A percentile compares a stretch with the other conserved stretches of the same genome.
phyloP scores from a whole-genome alignment of 1,140 invertebrate species.

The Drosophila quadrilineata region DNA sequence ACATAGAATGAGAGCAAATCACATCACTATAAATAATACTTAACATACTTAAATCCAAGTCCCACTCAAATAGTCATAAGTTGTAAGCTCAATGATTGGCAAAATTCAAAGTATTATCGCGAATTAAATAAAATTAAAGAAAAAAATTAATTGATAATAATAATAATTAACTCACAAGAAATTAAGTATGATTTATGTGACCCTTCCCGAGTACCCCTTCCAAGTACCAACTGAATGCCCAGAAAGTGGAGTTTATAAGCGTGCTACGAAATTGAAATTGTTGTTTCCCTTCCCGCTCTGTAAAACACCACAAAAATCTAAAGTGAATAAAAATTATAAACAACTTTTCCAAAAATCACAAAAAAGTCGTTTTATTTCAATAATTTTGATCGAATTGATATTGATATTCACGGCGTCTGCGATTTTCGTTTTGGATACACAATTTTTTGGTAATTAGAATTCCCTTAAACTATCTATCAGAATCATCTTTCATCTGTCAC shows the following conservation, averaged over 20 bases:
- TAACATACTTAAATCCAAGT: too few species aligned
- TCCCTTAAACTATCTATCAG: conserved; percentile 23
- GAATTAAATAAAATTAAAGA: conserved; percentile 14
- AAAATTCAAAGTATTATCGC: conserved; percentile 65
- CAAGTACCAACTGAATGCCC: conserved; percentile 33
- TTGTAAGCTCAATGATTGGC: conserved; percentile 66
- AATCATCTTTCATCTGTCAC: conserved; percentile 36
- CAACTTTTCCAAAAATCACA: conserved; percentile 47
- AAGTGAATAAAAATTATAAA: conserved; percentile 56
- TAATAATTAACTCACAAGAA: conserved; percentile 2
- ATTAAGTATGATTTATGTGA: conserved; percentile 20
- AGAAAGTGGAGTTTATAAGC: conserved; percentile 75
- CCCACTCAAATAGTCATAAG: conserved; percentile 77
- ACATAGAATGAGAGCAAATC: conserved; percentile 43
- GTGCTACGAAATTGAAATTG: conserved; percentile 54
- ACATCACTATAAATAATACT: conserved; percentile 46
- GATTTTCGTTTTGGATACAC: conserved; percentile 36
- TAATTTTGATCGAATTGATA: conserved; percentile 35
- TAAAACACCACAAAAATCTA: conserved; percentile 54
- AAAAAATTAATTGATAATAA: neutral
- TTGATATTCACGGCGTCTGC: too few species aligned
- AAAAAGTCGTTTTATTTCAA: conserved; percentile 56
- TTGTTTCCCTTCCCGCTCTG: conserved; percentile 16
- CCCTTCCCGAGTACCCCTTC: neutral
- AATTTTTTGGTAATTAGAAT: conserved; percentile 45